Evolutionary conservation across 1,140 invertebrate species (phyloP).

Genomic region (Rhizoglyphus robini): DNA sequence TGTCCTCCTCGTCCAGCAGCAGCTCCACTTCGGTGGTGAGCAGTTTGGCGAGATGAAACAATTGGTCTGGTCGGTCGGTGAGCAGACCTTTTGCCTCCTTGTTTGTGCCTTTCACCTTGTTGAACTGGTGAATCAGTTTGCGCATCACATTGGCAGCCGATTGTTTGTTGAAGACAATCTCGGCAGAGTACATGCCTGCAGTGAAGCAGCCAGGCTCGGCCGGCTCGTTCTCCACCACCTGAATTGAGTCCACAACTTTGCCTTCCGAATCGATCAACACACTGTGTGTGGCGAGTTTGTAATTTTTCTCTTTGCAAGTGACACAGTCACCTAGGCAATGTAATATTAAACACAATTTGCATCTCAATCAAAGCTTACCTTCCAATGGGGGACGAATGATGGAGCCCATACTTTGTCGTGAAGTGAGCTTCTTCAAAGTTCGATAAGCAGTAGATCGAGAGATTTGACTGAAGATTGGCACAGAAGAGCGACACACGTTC

Average conservation of each 20-base stretch:
- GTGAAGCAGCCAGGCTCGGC: neutral
- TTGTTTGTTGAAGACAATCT: constrained; percentile 12
- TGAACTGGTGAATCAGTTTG: neutral
- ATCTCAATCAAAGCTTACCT: no score
- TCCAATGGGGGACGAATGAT: neutral
- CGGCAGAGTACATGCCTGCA: neutral
- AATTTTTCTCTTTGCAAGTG: no score
- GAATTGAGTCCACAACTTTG: no score
- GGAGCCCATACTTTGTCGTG: neutral
- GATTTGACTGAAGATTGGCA: constrained; percentile 19
- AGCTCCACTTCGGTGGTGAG: neutral
- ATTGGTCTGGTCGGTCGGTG: neutral
- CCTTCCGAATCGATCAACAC: constrained; percentile 18
- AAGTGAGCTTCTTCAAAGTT: neutral
- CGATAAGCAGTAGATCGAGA: neutral
- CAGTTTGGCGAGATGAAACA: neutral
- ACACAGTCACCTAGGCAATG: no score
- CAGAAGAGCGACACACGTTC: constrained; percentile 34
- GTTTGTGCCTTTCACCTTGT: neutral
- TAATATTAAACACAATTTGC: neutral
- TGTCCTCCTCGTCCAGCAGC: neutral
- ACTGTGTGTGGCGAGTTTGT: constrained; percentile 10
- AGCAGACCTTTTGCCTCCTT: neutral
- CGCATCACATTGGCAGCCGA: constrained; percentile 12
- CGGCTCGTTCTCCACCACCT: neutral